Percentiles rank a stretch among this genome's conserved stretches.
Evolutionary conservation across 2,888 invertebrate species (phyloP).

Genomic region (Ophioninae sp.): DNA sequence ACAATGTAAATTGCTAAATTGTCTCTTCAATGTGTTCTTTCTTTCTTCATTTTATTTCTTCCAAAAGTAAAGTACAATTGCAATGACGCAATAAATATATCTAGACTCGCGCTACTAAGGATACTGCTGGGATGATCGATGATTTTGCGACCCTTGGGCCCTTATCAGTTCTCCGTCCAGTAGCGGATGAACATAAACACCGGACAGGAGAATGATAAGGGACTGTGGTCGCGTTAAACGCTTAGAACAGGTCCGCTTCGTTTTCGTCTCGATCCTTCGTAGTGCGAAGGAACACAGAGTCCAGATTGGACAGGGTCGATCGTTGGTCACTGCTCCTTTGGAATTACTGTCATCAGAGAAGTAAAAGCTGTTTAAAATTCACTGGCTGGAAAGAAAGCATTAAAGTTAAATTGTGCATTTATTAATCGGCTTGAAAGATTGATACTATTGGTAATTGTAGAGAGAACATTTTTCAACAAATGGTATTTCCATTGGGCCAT

Average conservation of each 20-base stretch:
- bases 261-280: background rate
- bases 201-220: constrained; percentile 98
- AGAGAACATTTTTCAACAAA: background rate
- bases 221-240: constrained; percentile 80
- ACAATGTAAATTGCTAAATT: no score
- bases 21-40: no score
- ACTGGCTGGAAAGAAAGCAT: no score
- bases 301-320: background rate
- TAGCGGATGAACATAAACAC: constrained; percentile 86
- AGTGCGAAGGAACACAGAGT: background rate
- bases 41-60: no score
- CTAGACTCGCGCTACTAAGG: no score
- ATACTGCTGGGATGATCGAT: constrained; percentile 63
- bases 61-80: no score
- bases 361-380: no score
- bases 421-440: no score
- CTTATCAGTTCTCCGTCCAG: constrained; percentile 99
- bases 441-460: no score
- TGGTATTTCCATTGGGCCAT: background rate
- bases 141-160: constrained; percentile 89
- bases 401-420: no score
- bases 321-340: background rate
- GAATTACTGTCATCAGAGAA: background rate
- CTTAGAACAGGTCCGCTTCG: background rate
- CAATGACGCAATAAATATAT: no score